phyloP scores from a whole-genome alignment of 1,140 invertebrate genomes.

The Triops cancriformis region DNA sequence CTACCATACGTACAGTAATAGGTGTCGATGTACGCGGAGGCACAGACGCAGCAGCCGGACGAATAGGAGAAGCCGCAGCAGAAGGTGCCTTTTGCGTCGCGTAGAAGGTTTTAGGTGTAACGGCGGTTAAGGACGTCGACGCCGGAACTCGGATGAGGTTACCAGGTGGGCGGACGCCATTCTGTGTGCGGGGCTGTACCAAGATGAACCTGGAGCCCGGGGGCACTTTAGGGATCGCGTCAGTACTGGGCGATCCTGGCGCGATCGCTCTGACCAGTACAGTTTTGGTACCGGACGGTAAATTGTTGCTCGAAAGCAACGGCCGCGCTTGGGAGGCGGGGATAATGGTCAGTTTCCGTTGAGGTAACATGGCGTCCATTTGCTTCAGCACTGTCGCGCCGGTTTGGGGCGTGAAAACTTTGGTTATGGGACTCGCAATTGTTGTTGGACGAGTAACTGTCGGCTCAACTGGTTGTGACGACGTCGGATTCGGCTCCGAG shows the following conservation, averaged over 20 bases:
- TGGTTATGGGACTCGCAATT: not conserved
- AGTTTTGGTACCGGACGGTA: not conserved
- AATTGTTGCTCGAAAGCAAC: not conserved
- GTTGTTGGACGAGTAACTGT: not conserved
- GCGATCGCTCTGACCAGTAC: not conserved
- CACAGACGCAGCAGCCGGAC: not conserved
- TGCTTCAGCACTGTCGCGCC: not conserved
- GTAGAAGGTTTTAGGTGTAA: not conserved
- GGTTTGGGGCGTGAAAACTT: not conserved
- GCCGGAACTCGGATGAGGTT: not conserved
- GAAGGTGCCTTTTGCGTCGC: not conserved
- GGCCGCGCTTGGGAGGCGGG: not conserved
- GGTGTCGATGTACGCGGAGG: not conserved
- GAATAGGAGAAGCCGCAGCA: not conserved
- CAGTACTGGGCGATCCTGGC: not conserved
- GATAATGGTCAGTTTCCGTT: not conserved
- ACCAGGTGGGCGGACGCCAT: not conserved
- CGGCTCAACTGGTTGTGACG: not conserved
- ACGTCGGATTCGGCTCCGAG: not conserved
- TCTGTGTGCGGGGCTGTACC: not conserved
- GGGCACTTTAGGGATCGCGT: not conserved
- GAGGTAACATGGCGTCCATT: conserved; percentile 4
- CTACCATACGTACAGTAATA: no score
- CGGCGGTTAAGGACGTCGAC: not conserved
- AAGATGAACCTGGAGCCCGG: not conserved